Base-by-base conservation (phyloP, 1,140 invertebrate species). In the Aphidius ervi region DNA sequence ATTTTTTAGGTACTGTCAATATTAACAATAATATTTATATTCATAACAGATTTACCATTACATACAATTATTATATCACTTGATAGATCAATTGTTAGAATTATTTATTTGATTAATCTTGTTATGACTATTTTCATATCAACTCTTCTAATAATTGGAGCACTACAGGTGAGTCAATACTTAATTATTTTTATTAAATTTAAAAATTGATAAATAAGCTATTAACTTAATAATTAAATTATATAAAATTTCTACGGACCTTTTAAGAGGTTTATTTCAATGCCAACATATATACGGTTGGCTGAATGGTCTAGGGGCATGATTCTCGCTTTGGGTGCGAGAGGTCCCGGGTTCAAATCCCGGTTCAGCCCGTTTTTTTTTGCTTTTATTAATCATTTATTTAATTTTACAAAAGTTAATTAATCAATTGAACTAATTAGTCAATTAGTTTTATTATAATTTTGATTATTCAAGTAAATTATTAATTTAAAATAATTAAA, bases 271-370 rank as follows among this genome's bases (percentile, higher is more conserved):
- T 3, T 43, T 43, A 8, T 43, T 8, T 7, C 5, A 3, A 3
- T 2, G 2, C 0, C 4, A 2, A 31, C 23, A 31, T 31, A 31
- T 31, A 31, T 31, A 31, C 23, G 23, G 42, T 43, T 43, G 9
- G 42, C 42, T 10, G 42, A 10, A 7, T 7, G 42, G 42, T 43
- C 42, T 43, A 7, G 42, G 9, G 7, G 7, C 9, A 43, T 43
- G 42, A 10, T 43, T 57, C 58, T 50, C 58, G 59, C 56, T 61
- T 61, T 61, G 88, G 88, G 63, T 90, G 88, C 88, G 87, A 88
- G 88, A 89, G 88, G 88, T 90, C 88, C 88, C 88, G 88, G 88
- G 88, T 90, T 90, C 88, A 89, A 91, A 89, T 90, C 88, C 88
- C 87, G 87, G 87, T 83, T 84, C 85, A 85, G 86, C 87, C 85